A percentile compares a stretch with the other conserved stretches of the same genome.
These are phyloP conservation scores for Crematogaster levior DNA, from an alignment of 2,888 invertebrate genomes.

Conservation along the genomic window DNA sequence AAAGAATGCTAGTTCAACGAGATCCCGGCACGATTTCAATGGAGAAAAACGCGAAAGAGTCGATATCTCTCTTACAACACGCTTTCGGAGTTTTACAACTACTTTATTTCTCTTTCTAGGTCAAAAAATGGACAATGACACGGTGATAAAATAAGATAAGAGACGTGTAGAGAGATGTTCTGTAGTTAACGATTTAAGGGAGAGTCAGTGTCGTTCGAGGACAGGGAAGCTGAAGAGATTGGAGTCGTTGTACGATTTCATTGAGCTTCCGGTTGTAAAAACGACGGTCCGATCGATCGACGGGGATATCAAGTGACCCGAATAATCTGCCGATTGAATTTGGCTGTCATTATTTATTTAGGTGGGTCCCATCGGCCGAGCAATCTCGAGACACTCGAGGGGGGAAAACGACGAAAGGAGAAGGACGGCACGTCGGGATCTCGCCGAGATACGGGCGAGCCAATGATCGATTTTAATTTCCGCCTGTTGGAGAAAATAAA, in stretches of 20 bases:
- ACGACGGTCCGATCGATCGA: constrained; percentile 62
- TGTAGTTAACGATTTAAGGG: not conserved
- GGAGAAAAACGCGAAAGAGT: too few relatives aligned
- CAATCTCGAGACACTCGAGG: constrained; percentile 35
- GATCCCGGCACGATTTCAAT: not conserved
- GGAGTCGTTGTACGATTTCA: constrained; percentile 56
- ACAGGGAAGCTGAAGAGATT: not conserved
- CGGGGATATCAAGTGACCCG: constrained; percentile 67
- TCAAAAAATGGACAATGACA: not conserved
- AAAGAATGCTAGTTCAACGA: constrained; percentile 18
- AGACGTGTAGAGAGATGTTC: not conserved
- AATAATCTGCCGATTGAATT: constrained; percentile 73
- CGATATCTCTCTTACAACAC: not conserved
- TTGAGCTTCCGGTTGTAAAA: constrained; percentile 66
- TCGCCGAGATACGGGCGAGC: constrained; percentile 58
- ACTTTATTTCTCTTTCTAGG: not conserved
- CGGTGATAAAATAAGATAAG: not conserved
- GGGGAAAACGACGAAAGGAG: constrained; percentile 49
- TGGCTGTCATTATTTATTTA: constrained; percentile 73
- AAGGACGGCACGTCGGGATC: constrained; percentile 46
- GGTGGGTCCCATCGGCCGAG: constrained; percentile 44
- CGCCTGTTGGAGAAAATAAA: constrained; percentile 68
- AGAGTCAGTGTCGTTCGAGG: not conserved
- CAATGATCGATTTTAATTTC: constrained; percentile 76
- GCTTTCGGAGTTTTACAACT: not conserved